Evolutionary conservation across 1,140 invertebrate species (phyloP).

Genomic region (Chrysomallon squamiferum): DNA sequence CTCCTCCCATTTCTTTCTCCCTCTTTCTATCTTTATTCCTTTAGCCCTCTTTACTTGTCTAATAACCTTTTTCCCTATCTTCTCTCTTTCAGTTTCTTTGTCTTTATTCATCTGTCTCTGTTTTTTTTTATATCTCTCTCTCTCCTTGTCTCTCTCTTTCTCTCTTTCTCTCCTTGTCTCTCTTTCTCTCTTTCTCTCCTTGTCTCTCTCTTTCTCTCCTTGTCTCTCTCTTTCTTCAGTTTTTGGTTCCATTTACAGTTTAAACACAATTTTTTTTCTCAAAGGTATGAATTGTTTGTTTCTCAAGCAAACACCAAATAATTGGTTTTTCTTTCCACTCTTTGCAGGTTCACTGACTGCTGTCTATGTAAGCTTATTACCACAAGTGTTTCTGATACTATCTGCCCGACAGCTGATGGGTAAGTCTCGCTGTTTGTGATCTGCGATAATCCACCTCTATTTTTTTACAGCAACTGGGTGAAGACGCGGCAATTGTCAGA

Average conservation of each 20-base stretch:
- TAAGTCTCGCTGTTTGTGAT: too few species aligned
- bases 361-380: too few species aligned
- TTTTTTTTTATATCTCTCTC: neutral
- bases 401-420: too few species aligned
- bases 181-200: neutral
- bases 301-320: too few species aligned
- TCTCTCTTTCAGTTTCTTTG: neutral
- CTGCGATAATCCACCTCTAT: too few species aligned
- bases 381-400: too few species aligned
- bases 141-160: neutral
- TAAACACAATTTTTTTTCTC: neutral
- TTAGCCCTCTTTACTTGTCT: neutral
- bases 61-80: neutral
- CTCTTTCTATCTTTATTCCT: neutral
- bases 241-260: neutral
- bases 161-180: neutral
- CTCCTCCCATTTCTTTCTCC: conserved; percentile 1
- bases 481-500: too few species aligned
- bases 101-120: neutral
- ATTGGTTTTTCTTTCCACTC: too few species aligned
- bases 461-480: too few species aligned
- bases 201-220: neutral
- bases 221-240: neutral
- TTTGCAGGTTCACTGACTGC: too few species aligned
- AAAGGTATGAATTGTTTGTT: too few species aligned